Conservation (phyloP, 2,888 invertebrate genomes). For the Rhagonycha lutea region DNA sequence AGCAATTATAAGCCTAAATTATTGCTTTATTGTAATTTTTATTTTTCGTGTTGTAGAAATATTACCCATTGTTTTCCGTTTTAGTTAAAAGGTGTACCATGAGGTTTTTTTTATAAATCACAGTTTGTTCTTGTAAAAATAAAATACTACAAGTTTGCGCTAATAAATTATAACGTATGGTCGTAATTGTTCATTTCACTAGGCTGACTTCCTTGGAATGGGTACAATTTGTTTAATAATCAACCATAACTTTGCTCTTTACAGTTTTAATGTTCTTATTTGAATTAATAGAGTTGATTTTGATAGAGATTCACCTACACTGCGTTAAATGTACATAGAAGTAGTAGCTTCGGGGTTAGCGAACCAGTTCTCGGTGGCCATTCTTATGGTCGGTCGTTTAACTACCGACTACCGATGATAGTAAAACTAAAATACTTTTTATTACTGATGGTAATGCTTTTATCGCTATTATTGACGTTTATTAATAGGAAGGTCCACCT, state of each 20-base stretch:
- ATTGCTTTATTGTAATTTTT: not conserved
- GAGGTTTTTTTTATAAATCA: not conserved
- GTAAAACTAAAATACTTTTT: conserved; percentile 31
- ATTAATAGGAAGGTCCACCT: conserved; percentile 15
- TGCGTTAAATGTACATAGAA: conserved; percentile 13
- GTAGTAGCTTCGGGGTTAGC: conserved; percentile 21
- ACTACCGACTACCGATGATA: conserved; percentile 33
- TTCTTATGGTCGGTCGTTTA: conserved; percentile 38
- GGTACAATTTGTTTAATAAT: conserved; percentile 36
- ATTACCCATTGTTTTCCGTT: not conserved
- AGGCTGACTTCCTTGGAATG: not conserved
- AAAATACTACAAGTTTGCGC: not conserved
- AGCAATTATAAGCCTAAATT: not conserved
- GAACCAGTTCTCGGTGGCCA: conserved; percentile 37
- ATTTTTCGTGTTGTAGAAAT: not conserved
- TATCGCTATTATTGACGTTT: conserved; percentile 36
- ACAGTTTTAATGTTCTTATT: conserved; percentile 9
- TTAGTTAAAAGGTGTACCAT: not conserved
- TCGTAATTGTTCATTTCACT: not conserved
- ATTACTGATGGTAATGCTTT: conserved; percentile 37
- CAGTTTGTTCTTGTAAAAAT: not conserved
- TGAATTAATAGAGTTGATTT: conserved; percentile 12
- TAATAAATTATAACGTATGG: not conserved
- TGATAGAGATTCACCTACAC: conserved; percentile 27
- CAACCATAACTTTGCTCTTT: conserved; percentile 29